Base-by-base conservation (phyloP, 2,888 invertebrate species). In the Oligia strigilis region DNA sequence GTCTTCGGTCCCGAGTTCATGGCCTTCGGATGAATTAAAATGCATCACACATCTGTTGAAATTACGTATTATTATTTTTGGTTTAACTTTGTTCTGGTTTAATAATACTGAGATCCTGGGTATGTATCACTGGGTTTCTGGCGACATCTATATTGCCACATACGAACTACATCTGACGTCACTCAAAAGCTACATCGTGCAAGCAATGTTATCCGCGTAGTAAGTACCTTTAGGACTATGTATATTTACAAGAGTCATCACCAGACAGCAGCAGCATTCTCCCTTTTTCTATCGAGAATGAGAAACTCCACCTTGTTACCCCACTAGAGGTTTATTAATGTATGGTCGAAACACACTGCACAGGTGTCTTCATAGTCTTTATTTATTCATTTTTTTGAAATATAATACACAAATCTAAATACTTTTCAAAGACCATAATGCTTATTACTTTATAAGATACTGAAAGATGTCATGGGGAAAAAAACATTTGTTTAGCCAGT, bases 1-100 rank as follows among this genome's bases (percentile, higher is more conserved):
- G 91, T 90, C 87, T 88, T 70, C 87, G 77, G 87, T 87, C 86
- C 85, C 65, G 89, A 92, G 93, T 93, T 94, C 93, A 94, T 85
- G 93, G 92, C 90, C 92, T 91, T 88, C 75, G 77, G 73, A 83
- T 80, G 88, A 86, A 76, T 81, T 81, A 77, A 69, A 82, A 85
- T 78, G 75, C 65, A 73, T 80, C 62, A 80, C 81, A 72, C 62
- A 65, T 79, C 36, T 67, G 67, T 84, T 74, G 78, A 78, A 76
- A 76, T 71, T 72, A 80, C 71, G 62, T 62, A 72, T 73, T 77
- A 79, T 85, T 88, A 89, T 91, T 91, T 92, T 90, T 88, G 88
- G 88, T 83, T 84, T 88, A 62, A 87, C 83, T 90, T 88, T 90
- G 90, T 92, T 92, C 90, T 90, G 89, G 89, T 88, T 82, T 80